Evolutionary conservation across 2,113 vertebrate genomes (phyloP).

Genomic region (Amazona vittata): DNA sequence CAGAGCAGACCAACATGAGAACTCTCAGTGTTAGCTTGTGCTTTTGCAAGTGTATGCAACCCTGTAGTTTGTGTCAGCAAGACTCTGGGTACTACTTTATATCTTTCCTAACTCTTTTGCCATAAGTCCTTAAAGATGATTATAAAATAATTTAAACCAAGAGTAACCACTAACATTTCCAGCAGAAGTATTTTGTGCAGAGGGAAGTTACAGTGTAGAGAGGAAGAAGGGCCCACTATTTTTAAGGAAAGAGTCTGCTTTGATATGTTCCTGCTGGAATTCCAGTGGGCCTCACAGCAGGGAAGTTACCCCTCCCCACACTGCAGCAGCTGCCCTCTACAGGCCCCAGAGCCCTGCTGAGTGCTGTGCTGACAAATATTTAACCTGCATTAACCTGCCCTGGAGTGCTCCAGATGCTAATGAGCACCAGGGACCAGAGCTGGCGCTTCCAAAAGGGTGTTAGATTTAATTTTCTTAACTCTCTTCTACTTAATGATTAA

Average conservation of each 20-base stretch:
- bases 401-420: constrained; percentile 50
- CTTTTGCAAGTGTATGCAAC: background rate
- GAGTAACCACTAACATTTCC: background rate
- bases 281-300: background rate
- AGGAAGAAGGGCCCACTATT: background rate
- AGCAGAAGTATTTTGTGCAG: background rate
- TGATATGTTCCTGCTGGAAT: constrained; percentile 53
- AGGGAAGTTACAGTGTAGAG: background rate
- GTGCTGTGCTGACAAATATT: constrained; percentile 47
- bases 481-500: constrained; percentile 68
- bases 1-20: background rate
- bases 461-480: constrained; percentile 71
- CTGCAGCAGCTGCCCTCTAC: background rate
- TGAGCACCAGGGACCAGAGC: constrained; percentile 35
- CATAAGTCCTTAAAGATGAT: background rate
- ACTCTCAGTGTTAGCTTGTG: background rate
- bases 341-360: background rate
- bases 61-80: background rate
- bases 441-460: constrained; percentile 55
- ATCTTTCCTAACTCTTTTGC: background rate
- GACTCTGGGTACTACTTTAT: background rate
- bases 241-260: constrained; percentile 3
- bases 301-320: background rate
- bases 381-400: constrained; percentile 67
- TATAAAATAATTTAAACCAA: background rate